Base-by-base conservation (phyloP, 2,888 invertebrate genomes). In the Volucella inflata region DNA sequence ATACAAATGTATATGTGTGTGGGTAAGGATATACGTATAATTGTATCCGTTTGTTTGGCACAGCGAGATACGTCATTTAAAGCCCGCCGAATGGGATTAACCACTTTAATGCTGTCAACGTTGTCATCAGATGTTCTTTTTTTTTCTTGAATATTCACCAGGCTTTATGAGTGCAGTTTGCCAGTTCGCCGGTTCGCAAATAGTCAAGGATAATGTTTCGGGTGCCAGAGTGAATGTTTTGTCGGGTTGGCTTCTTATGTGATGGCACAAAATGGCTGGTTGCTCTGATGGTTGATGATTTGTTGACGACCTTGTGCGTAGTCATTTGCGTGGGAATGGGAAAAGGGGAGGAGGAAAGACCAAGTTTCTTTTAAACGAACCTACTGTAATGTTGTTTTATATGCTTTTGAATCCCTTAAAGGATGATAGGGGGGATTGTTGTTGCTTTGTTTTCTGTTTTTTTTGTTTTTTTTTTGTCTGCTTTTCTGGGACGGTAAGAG, bases 151-250 rank as follows among this genome's bases (percentile, higher is more conserved):
- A 57, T 84, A 80, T 71, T 71, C 75, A 42, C 53, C 68, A 71
- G 55, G 70, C 64, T 80, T 80, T 79, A 80, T 80, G 65, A 65
- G 55, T 79, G 75, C 75, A 71, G 65, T 80, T 30, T 30, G 4
- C 30, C 30, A 30, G 30, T 30, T 30, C 30, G 30, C 30, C 30
- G 6, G 30, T 30, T 71, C 71, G 55, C 80, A 84, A 76, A 75
- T 80, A 80, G 75, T 60, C 75, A 71, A 71, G 80, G 71, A 80
- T 84, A 84, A 76, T 76, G 60, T 36, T 67, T n/a, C 30, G 30
- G 14, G 46, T 21, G 44, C 68, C 51, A 17, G 53, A 14, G 62
- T 65, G 65, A 62, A 36, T 70, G 57, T 17, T 38, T 55, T 42
- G 42, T 14, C 44, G 53, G 50, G 16, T 60, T 12, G 36, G 17